These are phyloP conservation scores for Pachyseris speciosa DNA, from an alignment of 64 coral and sea anemone genomes.

Conservation along the genomic window DNA sequence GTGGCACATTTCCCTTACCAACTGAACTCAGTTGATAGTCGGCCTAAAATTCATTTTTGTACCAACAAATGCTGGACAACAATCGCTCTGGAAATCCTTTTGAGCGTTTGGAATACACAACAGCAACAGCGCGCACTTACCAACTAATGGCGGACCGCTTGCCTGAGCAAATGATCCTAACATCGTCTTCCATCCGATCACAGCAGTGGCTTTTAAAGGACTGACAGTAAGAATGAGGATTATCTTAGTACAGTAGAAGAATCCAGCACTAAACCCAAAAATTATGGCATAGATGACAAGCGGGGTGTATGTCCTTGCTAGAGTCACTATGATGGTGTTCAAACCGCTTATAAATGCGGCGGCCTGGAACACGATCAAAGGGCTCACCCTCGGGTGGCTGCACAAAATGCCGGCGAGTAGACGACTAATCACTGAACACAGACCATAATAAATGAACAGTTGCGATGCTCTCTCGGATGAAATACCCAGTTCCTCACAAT, in stretches of 20 bases:
- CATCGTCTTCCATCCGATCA: not conserved
- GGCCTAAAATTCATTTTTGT: too few relatives aligned
- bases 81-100: too few relatives aligned
- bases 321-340: not conserved
- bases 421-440: conserved; percentile 29
- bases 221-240: not conserved
- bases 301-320: not conserved
- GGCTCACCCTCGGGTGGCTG: conserved; percentile 18
- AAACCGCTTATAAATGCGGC: not conserved
- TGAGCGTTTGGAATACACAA: too few relatives aligned
- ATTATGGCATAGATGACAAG: not conserved
- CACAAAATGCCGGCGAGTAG: conserved; percentile 30
- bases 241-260: not conserved
- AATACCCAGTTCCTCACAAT: conserved; percentile 59
- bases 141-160: conserved; percentile 18
- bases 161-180: not conserved
- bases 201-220: not conserved
- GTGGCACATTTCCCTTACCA: too few relatives aligned
- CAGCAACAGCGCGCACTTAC: too few relatives aligned
- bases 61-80: too few relatives aligned
- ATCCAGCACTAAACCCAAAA: conserved; percentile 5
- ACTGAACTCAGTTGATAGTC: too few relatives aligned
- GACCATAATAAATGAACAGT: conserved; percentile 51
- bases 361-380: conserved; percentile 15
- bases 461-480: conserved; percentile 21